Percentiles rank a stretch among this genome's conserved stretches.
Evolutionary conservation across 92 coral and sea anemone genomes (phyloP).

Genomic region (Porites lobata): DNA sequence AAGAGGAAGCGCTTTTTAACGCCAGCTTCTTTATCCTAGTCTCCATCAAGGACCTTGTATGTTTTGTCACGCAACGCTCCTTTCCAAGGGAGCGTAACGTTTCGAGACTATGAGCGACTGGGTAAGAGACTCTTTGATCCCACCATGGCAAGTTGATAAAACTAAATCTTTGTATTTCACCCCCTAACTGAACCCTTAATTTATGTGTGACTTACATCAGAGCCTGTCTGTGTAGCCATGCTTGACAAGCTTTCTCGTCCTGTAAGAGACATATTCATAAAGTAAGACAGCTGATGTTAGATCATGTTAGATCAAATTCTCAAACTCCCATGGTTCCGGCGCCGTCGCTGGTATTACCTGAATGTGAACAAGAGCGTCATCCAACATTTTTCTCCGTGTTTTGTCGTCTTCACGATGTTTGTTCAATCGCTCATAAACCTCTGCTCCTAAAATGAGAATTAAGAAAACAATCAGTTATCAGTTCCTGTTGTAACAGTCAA

Average conservation of each 20-base stretch:
- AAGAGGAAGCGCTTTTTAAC: too few species aligned
- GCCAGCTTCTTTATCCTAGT: too few species aligned
- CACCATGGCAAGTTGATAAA: too few species aligned
- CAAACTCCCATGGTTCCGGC: too few species aligned
- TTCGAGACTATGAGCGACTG: too few species aligned
- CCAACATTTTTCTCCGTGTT: conserved; percentile 73
- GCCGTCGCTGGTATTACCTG: conserved; percentile 48
- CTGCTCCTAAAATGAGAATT: conserved; percentile 61
- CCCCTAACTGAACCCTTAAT: too few species aligned
- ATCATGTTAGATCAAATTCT: too few species aligned
- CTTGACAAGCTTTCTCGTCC: conserved; percentile 97
- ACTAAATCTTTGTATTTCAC: too few species aligned
- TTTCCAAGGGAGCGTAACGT: too few species aligned
- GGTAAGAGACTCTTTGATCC: not conserved
- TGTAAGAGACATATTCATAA: conserved; percentile 9
- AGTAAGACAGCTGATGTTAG: not conserved
- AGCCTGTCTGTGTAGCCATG: conserved; percentile 96
- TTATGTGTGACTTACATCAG: conserved; percentile 63
- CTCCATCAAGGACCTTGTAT: too few species aligned
- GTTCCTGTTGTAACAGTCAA: too few species aligned
- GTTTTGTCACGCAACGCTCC: too few species aligned
- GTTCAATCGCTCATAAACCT: conserved; percentile 76
- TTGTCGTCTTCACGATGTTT: conserved; percentile 77
- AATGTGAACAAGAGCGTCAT: conserved; percentile 79
- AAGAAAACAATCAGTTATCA: not conserved